Conservation (phyloP, 64 coral and sea anemone genomes). For the Cladopsammia gracilis region DNA sequence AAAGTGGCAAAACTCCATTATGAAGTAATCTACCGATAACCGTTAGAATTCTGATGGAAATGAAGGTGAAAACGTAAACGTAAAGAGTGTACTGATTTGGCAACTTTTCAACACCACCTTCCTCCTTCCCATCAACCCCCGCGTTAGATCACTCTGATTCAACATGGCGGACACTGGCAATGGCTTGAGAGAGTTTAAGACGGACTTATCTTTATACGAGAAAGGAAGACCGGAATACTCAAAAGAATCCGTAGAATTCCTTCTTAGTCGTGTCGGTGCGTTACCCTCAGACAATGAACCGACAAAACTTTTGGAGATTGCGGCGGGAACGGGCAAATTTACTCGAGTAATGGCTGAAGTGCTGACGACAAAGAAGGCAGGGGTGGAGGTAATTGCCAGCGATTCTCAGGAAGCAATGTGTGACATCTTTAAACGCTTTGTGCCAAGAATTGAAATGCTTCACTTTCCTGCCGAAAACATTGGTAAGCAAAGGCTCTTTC, state of each 20-base stretch:
- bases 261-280: slow-evolving; percentile 70
- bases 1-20: no score
- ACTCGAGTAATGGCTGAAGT: slow-evolving; percentile 72
- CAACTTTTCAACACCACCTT: no score
- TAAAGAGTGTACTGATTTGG: no score
- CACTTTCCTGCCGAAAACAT: slow-evolving; percentile 81
- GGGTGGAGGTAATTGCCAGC: slow-evolving; percentile 67
- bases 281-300: slow-evolving; percentile 12
- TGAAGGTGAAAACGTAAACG: no score
- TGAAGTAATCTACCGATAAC: no score
- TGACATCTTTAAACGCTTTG: slow-evolving; percentile 63
- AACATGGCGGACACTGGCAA: neutral
- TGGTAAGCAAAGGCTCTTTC: neutral
- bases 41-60: no score
- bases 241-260: slow-evolving; percentile 78
- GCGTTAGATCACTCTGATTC: neutral
- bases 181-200: slow-evolving; percentile 25
- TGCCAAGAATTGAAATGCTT: slow-evolving; percentile 72
- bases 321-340: slow-evolving; percentile 91
- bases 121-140: no score
- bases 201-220: slow-evolving; percentile 75
- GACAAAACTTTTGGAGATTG: slow-evolving; percentile 80
- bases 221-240: slow-evolving; percentile 82
- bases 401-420: slow-evolving; percentile 83
- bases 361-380: slow-evolving; percentile 1